A percentile compares a stretch with the other conserved stretches of the same genome.
phyloP scores from a whole-genome alignment of 2,888 invertebrate genomes.

The Lasioglossum pauxillum region DNA sequence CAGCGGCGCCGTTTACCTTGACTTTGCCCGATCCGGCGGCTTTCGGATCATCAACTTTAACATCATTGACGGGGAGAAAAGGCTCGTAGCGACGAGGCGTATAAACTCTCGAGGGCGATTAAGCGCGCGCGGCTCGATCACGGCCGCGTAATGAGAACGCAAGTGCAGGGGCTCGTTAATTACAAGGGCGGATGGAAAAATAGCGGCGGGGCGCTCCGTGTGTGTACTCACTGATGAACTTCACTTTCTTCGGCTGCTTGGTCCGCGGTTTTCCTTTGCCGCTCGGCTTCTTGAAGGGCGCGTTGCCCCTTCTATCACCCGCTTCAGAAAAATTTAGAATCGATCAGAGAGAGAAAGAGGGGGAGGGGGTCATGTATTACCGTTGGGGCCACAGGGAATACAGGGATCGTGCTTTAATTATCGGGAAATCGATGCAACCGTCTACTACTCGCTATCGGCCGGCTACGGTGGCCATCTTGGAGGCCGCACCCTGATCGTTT shows the following conservation, averaged over 20 bases:
- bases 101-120: conserved; percentile 20
- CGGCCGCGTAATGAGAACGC: neutral
- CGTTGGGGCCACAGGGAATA: conserved; percentile 37
- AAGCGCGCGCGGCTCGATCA: conserved; percentile 9
- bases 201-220: neutral
- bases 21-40: conserved; percentile 1
- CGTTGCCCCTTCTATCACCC: conserved; percentile 84
- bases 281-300: conserved; percentile 93
- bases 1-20: neutral
- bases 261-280: conserved; percentile 91
- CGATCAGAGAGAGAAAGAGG: conserved; percentile 47
- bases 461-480: conserved; percentile 81
- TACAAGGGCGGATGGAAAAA: conserved; percentile 24
- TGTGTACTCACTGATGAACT: conserved; percentile 94
- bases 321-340: conserved; percentile 70
- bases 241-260: conserved; percentile 95
- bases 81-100: conserved; percentile 16
- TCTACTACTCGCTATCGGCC: conserved; percentile 50
- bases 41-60: conserved; percentile 9
- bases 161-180: conserved; percentile 28
- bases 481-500: conserved; percentile 80
- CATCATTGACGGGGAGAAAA: neutral
- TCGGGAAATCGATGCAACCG: conserved; percentile 73
- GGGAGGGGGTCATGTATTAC: conserved; percentile 19
- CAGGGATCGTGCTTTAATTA: conserved; percentile 67